phyloP scores from a whole-genome alignment of 2,113 vertebrate genomes.

The Tinamus guttatus region DNA sequence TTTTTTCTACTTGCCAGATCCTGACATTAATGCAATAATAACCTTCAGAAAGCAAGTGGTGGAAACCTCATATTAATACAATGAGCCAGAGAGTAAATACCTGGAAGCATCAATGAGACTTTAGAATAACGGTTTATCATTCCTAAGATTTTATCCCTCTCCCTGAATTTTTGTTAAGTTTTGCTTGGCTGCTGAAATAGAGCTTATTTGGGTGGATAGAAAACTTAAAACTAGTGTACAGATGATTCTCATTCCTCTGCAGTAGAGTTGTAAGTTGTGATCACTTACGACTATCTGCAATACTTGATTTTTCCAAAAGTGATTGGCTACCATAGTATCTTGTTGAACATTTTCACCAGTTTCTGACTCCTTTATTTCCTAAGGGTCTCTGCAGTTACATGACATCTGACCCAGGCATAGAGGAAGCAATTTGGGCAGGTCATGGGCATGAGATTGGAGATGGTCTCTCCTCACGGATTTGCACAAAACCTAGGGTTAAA shows the following conservation, averaged over 20 bases:
- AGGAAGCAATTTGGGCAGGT: background rate
- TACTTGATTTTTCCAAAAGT: background rate
- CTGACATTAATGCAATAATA: constrained; percentile 12
- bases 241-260: background rate
- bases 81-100: background rate
- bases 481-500: background rate
- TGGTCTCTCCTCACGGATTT: background rate
- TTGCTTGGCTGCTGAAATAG: background rate
- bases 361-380: background rate
- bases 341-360: background rate
- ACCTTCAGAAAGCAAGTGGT: constrained; percentile 13
- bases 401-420: background rate
- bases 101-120: background rate
- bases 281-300: background rate
- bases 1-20: background rate
- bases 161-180: background rate
- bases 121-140: background rate
- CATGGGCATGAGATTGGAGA: background rate
- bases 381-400: background rate
- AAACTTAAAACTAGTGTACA: background rate
- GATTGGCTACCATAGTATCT: background rate
- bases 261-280: background rate
- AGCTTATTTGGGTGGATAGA: background rate
- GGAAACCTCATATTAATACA: constrained; percentile 3
- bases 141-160: background rate